Evolutionary conservation across 2,113 vertebrate species (phyloP).

Genomic region (Pedetes capensis): DNA sequence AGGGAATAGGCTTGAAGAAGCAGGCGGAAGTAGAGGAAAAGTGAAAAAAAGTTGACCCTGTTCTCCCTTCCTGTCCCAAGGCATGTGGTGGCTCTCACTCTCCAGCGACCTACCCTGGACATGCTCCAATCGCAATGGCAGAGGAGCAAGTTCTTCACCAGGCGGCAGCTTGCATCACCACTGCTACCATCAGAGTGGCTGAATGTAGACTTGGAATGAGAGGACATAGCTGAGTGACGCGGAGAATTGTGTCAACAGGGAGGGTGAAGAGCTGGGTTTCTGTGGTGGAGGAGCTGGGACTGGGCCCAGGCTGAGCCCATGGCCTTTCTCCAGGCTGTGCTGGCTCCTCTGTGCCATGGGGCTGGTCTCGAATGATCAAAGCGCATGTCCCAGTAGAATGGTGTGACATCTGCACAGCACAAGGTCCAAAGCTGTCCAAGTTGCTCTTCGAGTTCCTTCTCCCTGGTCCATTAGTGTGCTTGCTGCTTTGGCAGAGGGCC

Average conservation of each 20-base stretch:
- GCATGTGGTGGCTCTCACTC: not conserved
- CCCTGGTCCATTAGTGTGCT: not conserved
- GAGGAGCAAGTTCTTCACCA: not conserved
- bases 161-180: fast-evolving
- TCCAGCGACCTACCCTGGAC: not conserved
- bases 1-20: too few relatives aligned
- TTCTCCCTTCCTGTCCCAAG: not conserved
- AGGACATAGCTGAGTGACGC: not conserved
- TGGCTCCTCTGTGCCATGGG: fast-evolving
- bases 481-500: not conserved
- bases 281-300: not conserved
- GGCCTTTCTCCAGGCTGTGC: not conserved
- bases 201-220: not conserved
- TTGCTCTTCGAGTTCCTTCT: not conserved
- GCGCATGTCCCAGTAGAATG: fast-evolving
- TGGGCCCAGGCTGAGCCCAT: fast-evolving
- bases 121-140: not conserved
- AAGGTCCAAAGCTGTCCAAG: not conserved
- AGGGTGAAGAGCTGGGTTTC: fast-evolving
- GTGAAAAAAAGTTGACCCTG: not conserved
- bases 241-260: not conserved
- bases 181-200: not conserved
- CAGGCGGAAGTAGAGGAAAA: not conserved
- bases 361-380: not conserved
- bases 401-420: fast-evolving